Percentiles rank a stretch among this genome's conserved stretches.
These are phyloP conservation scores for Xiphorhynchus erythropygius DNA, from an alignment of 2,797 vertebrate species.

Conservation along the genomic window DNA sequence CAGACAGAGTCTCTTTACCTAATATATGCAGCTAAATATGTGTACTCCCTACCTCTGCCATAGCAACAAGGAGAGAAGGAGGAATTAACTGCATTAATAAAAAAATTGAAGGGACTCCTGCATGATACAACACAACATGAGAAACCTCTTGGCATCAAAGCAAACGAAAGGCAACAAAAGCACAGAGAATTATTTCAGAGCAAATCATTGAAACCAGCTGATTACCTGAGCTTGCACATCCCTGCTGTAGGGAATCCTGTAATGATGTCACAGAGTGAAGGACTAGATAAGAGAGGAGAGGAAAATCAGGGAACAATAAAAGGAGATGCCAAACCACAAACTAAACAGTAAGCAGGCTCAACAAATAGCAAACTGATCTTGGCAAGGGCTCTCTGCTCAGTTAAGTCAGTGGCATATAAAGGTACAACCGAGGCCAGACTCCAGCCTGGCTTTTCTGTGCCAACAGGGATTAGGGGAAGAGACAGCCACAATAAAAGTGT, in stretches of 20 bases:
- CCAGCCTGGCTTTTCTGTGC: not conserved
- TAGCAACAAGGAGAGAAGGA: conserved; percentile 52
- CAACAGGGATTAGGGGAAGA: not conserved
- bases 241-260: conserved; percentile 81
- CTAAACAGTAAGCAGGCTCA: conserved; percentile 61
- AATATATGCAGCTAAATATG: conserved; percentile 52
- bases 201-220: conserved; percentile 47
- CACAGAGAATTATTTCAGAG: conserved; percentile 32
- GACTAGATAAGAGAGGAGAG: conserved; percentile 76
- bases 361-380: conserved; percentile 37
- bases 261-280: conserved; percentile 79
- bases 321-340: conserved; percentile 64
- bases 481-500: conserved; percentile 12
- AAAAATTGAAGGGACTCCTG: conserved; percentile 10
- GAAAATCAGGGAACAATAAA: conserved; percentile 70
- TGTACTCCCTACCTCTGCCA: conserved; percentile 50
- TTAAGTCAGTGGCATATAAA: not conserved
- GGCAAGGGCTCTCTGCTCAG: not conserved
- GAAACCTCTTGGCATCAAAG: conserved; percentile 37
- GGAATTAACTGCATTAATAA: conserved; percentile 46
- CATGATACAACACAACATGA: not conserved
- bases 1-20: conserved; percentile 45
- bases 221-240: conserved; percentile 85
- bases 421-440: not conserved
- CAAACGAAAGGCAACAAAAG: conserved; percentile 32